phyloP scores from a whole-genome alignment of 2,888 invertebrate genomes.

The Ferdinandea cuprea region DNA sequence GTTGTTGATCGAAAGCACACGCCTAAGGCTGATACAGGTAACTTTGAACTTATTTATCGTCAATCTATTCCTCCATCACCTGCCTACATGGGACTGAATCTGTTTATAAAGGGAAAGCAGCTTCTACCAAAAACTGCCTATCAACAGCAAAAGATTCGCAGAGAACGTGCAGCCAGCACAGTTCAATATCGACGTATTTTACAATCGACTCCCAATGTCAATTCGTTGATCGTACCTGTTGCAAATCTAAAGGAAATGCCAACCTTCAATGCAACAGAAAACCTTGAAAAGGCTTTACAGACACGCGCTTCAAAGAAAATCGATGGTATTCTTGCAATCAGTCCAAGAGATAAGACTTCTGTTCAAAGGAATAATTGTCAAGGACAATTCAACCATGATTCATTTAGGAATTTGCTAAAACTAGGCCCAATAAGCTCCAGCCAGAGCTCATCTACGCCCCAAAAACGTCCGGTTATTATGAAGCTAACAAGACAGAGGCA shows the following conservation, averaged over 20 bases:
- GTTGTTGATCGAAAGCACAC: slow-evolving; percentile 89
- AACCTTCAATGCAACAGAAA: slow-evolving; percentile 81
- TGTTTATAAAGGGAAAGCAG: slow-evolving; percentile 82
- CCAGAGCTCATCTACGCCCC: slow-evolving; percentile 22
- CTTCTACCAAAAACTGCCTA: slow-evolving; percentile 78
- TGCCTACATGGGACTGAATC: slow-evolving; percentile 88
- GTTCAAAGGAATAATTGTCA: slow-evolving; percentile 23
- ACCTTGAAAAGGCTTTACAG: slow-evolving; percentile 78
- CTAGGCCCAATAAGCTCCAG: slow-evolving; percentile 18
- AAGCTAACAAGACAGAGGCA: slow-evolving; percentile 22
- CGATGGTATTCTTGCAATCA: slow-evolving; percentile 36
- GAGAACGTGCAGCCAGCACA: slow-evolving; percentile 78
- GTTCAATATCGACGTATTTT: slow-evolving; percentile 68
- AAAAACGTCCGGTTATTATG: slow-evolving; percentile 36
- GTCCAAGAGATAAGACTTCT: slow-evolving; percentile 44
- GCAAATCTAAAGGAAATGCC: slow-evolving; percentile 81
- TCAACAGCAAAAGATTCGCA: slow-evolving; percentile 76
- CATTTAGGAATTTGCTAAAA: slow-evolving; percentile 30
- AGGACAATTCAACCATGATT: slow-evolving; percentile 20
- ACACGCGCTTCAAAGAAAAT: slow-evolving; percentile 28
- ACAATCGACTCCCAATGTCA: slow-evolving; percentile 58
- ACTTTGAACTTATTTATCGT: slow-evolving; percentile 91
- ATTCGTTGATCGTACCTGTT: slow-evolving; percentile 67
- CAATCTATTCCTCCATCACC: slow-evolving; percentile 91
- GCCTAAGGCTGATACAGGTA: slow-evolving; percentile 90